A percentile compares a stretch with the other conserved stretches of the same genome.
Conservation (phyloP, 2,888 invertebrate species). For the Trisateles emortualis region DNA sequence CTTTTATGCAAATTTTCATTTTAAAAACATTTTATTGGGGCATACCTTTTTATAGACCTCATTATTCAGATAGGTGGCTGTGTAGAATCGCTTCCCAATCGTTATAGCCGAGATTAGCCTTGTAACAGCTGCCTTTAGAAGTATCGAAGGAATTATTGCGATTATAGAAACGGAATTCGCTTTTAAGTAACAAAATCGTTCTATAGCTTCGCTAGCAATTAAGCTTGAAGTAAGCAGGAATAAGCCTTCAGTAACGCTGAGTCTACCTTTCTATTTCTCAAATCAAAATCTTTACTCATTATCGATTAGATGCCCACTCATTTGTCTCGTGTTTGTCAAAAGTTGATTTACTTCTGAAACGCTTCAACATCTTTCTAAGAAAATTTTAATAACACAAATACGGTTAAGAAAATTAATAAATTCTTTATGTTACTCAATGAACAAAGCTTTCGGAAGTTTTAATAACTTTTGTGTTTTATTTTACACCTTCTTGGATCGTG, state of each 20-base stretch:
- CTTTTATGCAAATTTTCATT: conserved; percentile 21
- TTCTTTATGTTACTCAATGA: conserved; percentile 32
- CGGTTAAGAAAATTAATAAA: conserved; percentile 32
- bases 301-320: no score
- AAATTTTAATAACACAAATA: conserved; percentile 37
- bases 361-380: no score
- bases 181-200: conserved; percentile 9
- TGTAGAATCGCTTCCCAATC: conserved; percentile 44
- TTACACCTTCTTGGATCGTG: conserved; percentile 33
- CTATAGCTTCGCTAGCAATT: conserved; percentile 43
- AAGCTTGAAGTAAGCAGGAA: conserved; percentile 38
- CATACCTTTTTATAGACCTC: conserved; percentile 49
- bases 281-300: conserved; percentile 29
- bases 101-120: conserved; percentile 52
- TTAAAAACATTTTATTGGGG: conserved; percentile 33
- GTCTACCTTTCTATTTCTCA: conserved; percentile 30
- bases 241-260: conserved; percentile 43
- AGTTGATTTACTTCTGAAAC: no score
- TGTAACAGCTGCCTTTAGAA: conserved; percentile 50
- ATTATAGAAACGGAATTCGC: conserved; percentile 45
- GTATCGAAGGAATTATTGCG: conserved; percentile 50
- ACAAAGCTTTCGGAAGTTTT: conserved; percentile 35
- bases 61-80: conserved; percentile 50
- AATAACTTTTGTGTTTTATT: conserved; percentile 48
- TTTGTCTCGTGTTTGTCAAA: conserved; percentile 8